phyloP scores from a whole-genome alignment of 2,888 invertebrate genomes.

The Lasioglossum pauxillum region DNA sequence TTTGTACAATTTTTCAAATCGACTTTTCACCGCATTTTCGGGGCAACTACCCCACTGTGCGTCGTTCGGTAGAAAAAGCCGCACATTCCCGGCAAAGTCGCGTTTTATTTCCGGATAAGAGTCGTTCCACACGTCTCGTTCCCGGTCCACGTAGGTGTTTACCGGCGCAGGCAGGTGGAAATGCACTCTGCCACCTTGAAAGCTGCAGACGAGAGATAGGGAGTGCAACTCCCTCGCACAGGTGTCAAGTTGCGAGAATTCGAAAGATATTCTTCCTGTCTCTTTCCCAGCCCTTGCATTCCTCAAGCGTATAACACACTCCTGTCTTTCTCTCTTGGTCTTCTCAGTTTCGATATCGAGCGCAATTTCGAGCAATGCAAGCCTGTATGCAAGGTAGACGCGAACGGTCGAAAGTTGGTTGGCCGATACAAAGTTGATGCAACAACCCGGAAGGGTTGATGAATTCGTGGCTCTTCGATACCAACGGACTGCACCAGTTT shows the following conservation, averaged over 20 bases:
- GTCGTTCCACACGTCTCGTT: conserved; percentile 28
- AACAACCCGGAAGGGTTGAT: background rate
- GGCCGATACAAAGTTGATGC: background rate
- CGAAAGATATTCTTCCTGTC: conserved; percentile 10
- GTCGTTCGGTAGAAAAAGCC: conserved; percentile 19
- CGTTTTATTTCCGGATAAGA: conserved; percentile 59
- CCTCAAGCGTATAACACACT: background rate
- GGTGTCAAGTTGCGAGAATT: conserved; percentile 49
- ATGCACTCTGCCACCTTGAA: conserved; percentile 55
- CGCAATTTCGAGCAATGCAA: background rate
- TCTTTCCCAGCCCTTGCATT: background rate
- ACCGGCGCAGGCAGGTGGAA: conserved; percentile 57
- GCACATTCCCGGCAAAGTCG: background rate
- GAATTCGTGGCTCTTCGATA: conserved; percentile 10
- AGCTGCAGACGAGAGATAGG: conserved; percentile 44
- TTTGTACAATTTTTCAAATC: too few relatives aligned
- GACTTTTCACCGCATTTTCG: too few relatives aligned
- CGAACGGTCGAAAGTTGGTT: background rate
- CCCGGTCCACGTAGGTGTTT: conserved; percentile 42
- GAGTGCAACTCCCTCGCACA: conserved; percentile 40
- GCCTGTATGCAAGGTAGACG: background rate
- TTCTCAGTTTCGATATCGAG: background rate
- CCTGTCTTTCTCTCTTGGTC: background rate
- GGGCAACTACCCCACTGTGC: too few relatives aligned
- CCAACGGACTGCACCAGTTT: background rate